Evolutionary conservation across 2,113 vertebrate species (phyloP).

Genomic region (Ramphastos sulfuratus): DNA sequence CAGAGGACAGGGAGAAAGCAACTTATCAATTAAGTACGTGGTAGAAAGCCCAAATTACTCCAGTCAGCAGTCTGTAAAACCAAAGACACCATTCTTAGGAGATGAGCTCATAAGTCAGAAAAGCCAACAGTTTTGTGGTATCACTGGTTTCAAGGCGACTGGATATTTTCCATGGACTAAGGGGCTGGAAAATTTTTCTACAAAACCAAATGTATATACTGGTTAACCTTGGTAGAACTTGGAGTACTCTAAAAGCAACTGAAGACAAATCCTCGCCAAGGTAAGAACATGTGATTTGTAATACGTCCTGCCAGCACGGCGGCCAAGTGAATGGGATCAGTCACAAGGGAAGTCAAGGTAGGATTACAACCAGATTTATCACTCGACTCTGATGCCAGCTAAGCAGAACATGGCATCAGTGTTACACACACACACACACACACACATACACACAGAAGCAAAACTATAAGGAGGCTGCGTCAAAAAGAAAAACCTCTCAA

Average conservation of each 20-base stretch:
- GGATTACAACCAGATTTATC: background rate
- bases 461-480: background rate
- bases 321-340: background rate
- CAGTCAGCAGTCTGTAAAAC: conserved; percentile 63
- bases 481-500: background rate
- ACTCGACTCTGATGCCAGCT: background rate
- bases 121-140: conserved; percentile 57
- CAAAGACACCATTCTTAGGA: conserved; percentile 48
- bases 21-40: conserved; percentile 59
- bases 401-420: background rate
- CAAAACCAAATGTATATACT: conserved; percentile 19
- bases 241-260: background rate
- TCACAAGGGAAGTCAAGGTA: background rate
- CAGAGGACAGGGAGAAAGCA: conserved; percentile 6
- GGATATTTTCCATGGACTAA: conserved; percentile 32
- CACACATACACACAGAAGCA: background rate
- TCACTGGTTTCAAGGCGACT: background rate
- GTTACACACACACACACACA: background rate
- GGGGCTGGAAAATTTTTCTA: background rate
- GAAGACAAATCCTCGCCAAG: background rate
- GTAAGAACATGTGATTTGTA: background rate
- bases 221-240: conserved; percentile 9
- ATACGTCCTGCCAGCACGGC: background rate
- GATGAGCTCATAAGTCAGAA: conserved; percentile 52
- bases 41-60: conserved; percentile 7